phyloP scores from a whole-genome alignment of 2,888 invertebrate species.

The Bursaphelenchus okinawaensis region DNA sequence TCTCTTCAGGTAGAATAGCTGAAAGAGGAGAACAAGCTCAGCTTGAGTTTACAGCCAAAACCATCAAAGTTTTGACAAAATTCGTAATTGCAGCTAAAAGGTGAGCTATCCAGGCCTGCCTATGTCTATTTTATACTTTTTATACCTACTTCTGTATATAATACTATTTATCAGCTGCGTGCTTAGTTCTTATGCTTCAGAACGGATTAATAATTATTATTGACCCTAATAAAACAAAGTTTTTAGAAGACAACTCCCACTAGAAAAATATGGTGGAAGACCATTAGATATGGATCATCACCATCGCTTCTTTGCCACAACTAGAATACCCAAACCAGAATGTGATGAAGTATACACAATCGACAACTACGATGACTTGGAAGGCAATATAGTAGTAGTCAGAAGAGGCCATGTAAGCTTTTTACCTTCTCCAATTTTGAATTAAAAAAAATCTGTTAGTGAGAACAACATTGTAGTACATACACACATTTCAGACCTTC shows the following conservation, averaged over 20 bases:
- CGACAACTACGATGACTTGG: constrained; percentile 28
- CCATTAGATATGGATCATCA: constrained; percentile 88
- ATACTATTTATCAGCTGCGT: too few species aligned
- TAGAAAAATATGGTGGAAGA: constrained; percentile 70
- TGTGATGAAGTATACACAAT: constrained; percentile 46
- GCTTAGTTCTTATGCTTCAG: too few species aligned
- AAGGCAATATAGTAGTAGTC: constrained; percentile 47
- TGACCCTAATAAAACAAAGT: background rate
- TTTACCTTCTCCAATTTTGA: too few species aligned
- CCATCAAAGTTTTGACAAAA: constrained; percentile 41
- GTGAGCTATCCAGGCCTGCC: too few species aligned
- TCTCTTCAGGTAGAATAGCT: constrained; percentile 42
- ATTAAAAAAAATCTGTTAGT: too few species aligned
- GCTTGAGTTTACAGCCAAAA: constrained; percentile 48
- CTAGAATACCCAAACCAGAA: constrained; percentile 31
- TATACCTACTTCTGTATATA: too few species aligned
- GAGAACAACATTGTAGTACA: too few species aligned
- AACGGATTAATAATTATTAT: background rate
- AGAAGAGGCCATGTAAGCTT: constrained; percentile 50
- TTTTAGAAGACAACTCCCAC: constrained; percentile 16
- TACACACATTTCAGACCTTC: constrained; percentile 49
- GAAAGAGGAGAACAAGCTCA: constrained; percentile 39
- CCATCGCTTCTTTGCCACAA: constrained; percentile 76
- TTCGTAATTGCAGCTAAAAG: constrained; percentile 40
- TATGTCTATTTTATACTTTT: too few species aligned